Percentiles rank a stretch among this genome's conserved stretches.
These are phyloP conservation scores for Holotrichia oblita DNA, from an alignment of 1,140 invertebrate species.

Conservation along the genomic window DNA sequence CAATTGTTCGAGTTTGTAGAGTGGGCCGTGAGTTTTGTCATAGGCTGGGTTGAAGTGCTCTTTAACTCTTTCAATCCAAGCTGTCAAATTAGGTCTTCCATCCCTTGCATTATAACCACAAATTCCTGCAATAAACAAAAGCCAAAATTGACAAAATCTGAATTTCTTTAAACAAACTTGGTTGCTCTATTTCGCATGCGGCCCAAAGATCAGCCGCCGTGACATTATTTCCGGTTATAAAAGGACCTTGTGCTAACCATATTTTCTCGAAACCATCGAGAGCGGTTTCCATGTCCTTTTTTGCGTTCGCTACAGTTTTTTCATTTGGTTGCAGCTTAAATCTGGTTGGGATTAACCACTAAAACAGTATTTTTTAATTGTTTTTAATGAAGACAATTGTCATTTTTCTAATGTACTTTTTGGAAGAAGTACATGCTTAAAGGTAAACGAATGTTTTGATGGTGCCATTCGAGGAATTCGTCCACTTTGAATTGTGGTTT, in stretches of 20 bases:
- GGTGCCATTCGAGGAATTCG: slow-evolving; percentile 90
- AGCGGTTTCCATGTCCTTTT: slow-evolving; percentile 65
- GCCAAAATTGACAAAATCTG: neutral
- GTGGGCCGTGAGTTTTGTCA: slow-evolving; percentile 69
- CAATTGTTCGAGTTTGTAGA: slow-evolving; percentile 53
- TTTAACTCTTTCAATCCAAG: slow-evolving; percentile 72
- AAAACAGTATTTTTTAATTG: slow-evolving; percentile 44
- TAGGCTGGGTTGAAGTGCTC: slow-evolving; percentile 70
- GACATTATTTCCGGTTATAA: slow-evolving; percentile 72
- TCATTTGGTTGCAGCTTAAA: neutral
- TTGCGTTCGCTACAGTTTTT: slow-evolving; percentile 59
- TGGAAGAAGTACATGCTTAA: slow-evolving; percentile 75
- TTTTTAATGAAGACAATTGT: slow-evolving; percentile 42
- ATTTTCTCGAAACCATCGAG: slow-evolving; percentile 71
- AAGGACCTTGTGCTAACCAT: too few relatives aligned
- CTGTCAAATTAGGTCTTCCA: slow-evolving; percentile 67
- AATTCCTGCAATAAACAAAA: slow-evolving; percentile 62
- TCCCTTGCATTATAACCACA: slow-evolving; percentile 70
- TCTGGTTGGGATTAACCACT: slow-evolving; percentile 63
- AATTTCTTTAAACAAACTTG: slow-evolving; percentile 61
- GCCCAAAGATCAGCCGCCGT: slow-evolving; percentile 83
- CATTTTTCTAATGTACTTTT: slow-evolving; percentile 63
- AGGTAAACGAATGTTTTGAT: slow-evolving; percentile 73
- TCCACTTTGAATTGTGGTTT: slow-evolving; percentile 78
- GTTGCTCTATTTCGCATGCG: slow-evolving; percentile 85